Base-by-base conservation (phyloP, 1,140 invertebrate species). In the Scaptomyza pallida region DNA sequence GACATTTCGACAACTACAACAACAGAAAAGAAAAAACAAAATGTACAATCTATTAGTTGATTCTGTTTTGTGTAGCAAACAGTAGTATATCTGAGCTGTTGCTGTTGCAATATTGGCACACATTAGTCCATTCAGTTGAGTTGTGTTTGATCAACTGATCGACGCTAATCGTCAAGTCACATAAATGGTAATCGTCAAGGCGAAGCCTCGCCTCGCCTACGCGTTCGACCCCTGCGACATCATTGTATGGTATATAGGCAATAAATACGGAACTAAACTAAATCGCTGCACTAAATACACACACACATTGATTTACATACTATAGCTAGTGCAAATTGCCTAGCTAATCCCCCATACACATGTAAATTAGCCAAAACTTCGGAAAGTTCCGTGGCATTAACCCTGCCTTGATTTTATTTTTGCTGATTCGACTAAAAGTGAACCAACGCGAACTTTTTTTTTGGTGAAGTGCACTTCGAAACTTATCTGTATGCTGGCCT, bases 1-100 rank as follows among this genome's bases (percentile, higher is more conserved):
- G 85, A 82, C 85, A 89, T 89, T 50, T 68, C 62, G 68, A 50
- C 64, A 67, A 75, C 82, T 86, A n/a, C n/a, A n/a, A n/a, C n/a
- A n/a, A n/a, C n/a, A n/a, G n/a, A 51, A 9, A 62, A 41, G 63
- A 17, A 54, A 62, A 9, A 62, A 41, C 67, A 17, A 50, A 62
- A 57, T 73, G 35, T 37, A 45, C 1, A 55, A 13, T 67, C 64
- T 56, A 72, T 59, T 4, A 50, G 40, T 12, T 3, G 8, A 72
- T 30, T 60, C 52, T 47, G 4, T 41, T 37, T n/a, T 9, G 2
- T 5, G 35, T 23, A 26, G 19, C 33, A 44, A 64, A 47, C 30
- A 56, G 19, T 33, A 44, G 52, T 13, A n/a, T n/a, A n/a, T n/a
- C n/a, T n/a, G n/a, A n/a, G n/a, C n/a, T n/a, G n/a, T n/a, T n/a